Percentiles rank a stretch among this genome's conserved stretches.
Evolutionary conservation across 2,888 invertebrate genomes (phyloP).

Genomic region (Acanthococcus lagerstroemiae): DNA sequence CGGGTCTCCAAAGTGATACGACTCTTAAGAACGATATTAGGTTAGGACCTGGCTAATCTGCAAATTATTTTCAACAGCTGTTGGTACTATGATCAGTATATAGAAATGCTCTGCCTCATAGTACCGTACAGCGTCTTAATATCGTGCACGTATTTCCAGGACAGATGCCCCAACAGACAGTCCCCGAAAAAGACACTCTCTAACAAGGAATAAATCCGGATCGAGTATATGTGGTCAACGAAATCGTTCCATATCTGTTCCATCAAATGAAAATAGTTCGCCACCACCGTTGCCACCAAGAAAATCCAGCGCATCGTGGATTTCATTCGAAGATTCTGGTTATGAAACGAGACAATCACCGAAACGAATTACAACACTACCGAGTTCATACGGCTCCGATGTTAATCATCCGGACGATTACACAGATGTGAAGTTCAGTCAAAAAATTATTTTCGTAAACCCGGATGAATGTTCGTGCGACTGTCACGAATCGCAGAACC

Average conservation of each 20-base stretch:
- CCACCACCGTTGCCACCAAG: conserved; percentile 36
- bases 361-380: conserved; percentile 71
- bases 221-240: neutral
- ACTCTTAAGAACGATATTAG: too few species aligned
- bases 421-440: conserved; percentile 45
- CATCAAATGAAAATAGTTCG: neutral
- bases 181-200: neutral
- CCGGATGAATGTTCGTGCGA: conserved; percentile 81
- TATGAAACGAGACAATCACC: conserved; percentile 65
- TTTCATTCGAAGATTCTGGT: conserved; percentile 77
- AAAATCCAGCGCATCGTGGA: conserved; percentile 54
- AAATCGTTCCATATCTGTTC: neutral
- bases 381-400: conserved; percentile 40
- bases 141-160: conserved; percentile 4
- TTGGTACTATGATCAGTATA: too few species aligned
- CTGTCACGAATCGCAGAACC: conserved; percentile 75
- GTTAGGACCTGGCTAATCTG: too few species aligned
- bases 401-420: neutral
- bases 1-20: too few species aligned
- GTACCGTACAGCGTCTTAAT: too few species aligned
- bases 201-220: neutral
- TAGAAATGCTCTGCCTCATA: too few species aligned
- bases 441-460: conserved; percentile 58
- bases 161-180: conserved; percentile 12
- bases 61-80: too few species aligned